Conservation (phyloP, 2,888 invertebrate species). For the Drosophila tripunctata region DNA sequence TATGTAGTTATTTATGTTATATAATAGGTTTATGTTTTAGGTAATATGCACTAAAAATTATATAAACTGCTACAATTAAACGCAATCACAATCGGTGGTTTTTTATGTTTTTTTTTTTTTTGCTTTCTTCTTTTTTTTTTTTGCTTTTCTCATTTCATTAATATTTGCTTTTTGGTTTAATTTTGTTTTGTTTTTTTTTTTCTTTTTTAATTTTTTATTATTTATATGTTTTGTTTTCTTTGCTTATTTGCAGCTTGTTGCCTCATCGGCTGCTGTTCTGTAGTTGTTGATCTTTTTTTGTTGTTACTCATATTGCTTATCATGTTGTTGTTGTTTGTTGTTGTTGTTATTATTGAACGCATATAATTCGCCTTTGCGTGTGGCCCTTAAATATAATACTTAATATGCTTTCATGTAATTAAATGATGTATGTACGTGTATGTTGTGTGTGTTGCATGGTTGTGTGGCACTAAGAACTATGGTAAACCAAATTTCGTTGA, state of each 20-base stretch:
- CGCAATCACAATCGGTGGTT: constrained; percentile 85
- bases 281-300: constrained; percentile 37
- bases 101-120: constrained; percentile 66
- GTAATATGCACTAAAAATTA: constrained; percentile 75
- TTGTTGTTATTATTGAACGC: constrained; percentile 61
- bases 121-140: no score
- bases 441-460: constrained; percentile 22
- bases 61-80: constrained; percentile 81
- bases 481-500: constrained; percentile 52
- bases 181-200: constrained; percentile 30
- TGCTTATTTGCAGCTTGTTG: constrained; percentile 37
- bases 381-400: constrained; percentile 74
- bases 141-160: constrained; percentile 34
- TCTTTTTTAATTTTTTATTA: constrained; percentile 24
- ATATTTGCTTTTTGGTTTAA: constrained; percentile 66
- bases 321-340: no score
- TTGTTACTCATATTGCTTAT: constrained; percentile 58
- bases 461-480: constrained; percentile 54
- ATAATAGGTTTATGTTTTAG: constrained; percentile 52
- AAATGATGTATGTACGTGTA: constrained; percentile 16
- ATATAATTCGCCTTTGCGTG: constrained; percentile 33
- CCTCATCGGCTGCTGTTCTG: constrained; percentile 43
- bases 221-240: constrained; percentile 25
- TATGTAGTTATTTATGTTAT: constrained; percentile 48
- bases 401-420: constrained; percentile 56